Conservation (phyloP, 2,113 vertebrate species). For the Telmatochromis bifrenatus region DNA sequence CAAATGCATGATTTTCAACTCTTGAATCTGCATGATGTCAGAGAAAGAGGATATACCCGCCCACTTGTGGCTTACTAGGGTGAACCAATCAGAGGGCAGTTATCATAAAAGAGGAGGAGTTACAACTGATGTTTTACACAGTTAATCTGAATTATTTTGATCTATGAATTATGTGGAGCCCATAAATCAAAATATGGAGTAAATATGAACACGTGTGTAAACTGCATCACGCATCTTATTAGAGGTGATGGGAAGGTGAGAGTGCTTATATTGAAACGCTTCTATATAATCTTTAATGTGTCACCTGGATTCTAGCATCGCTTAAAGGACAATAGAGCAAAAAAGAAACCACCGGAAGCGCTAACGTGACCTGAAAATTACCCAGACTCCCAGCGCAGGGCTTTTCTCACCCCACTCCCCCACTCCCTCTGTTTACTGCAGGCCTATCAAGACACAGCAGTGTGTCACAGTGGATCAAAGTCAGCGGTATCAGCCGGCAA, state of each 20-base stretch:
- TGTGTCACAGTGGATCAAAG: slow-evolving; percentile 53
- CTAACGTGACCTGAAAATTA: neutral
- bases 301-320: neutral
- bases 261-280: neutral
- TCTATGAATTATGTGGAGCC: rapidly evolving
- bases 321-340: neutral
- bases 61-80: neutral
- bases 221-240: neutral
- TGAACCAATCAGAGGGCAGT: neutral
- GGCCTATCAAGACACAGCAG: slow-evolving; percentile 35
- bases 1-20: neutral
- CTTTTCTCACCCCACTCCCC: neutral
- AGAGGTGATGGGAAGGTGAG: neutral
- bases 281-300: neutral
- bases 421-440: slow-evolving; percentile 15
- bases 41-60: neutral
- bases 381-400: neutral
- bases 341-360: neutral
- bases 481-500: slow-evolving; percentile 34
- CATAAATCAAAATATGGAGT: neutral
- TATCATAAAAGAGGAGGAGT: neutral
- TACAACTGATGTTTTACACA: neutral
- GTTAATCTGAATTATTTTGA: rapidly evolving
- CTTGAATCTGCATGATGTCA: neutral
- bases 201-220: neutral